Evolutionary conservation across 2,888 invertebrate genomes (phyloP).

Genomic region (Drosophila barbarae): DNA sequence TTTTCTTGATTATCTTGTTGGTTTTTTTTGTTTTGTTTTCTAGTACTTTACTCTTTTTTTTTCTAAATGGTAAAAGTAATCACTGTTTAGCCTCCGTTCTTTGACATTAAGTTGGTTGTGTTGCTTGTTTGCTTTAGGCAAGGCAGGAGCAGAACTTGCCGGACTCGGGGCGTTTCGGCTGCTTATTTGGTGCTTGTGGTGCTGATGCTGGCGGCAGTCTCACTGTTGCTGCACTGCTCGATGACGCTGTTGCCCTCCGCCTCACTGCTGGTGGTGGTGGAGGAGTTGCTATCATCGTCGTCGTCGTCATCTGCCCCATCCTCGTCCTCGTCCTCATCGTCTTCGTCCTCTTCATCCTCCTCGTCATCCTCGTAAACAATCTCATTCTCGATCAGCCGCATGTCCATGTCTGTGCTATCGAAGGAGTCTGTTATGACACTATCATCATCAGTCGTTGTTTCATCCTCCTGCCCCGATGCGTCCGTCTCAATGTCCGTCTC

Average conservation of each 20-base stretch:
- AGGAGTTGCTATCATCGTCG: constrained; percentile 54
- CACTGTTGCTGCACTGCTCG: constrained; percentile 68
- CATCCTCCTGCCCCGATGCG: constrained; percentile 61
- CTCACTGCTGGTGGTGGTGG: constrained; percentile 67
- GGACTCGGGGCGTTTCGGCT: constrained; percentile 13
- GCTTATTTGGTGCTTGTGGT: constrained; percentile 34
- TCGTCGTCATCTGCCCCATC: constrained; percentile 51
- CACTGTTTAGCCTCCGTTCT: constrained; percentile 73
- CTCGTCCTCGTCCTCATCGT: constrained; percentile 52
- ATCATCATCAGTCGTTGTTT: constrained; percentile 65
- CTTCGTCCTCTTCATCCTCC: constrained; percentile 37
- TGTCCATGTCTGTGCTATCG: constrained; percentile 64
- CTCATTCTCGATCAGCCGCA: constrained; percentile 63
- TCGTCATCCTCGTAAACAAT: constrained; percentile 59
- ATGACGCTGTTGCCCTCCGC: constrained; percentile 75
- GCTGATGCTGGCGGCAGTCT: constrained; percentile 48
- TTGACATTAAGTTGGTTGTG: constrained; percentile 66
- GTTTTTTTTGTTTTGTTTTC: constrained; percentile 31
- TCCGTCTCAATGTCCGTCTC: constrained; percentile 52
- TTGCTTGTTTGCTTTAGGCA: constrained; percentile 48
- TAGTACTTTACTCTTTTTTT: constrained; percentile 5
- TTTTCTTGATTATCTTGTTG: constrained; percentile 28
- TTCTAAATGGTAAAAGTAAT: constrained; percentile 59
- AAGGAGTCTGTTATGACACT: constrained; percentile 65
- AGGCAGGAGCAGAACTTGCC: constrained; percentile 51